These are phyloP conservation scores for Augiades crinisus DNA, from an alignment of 2,888 invertebrate genomes.

Conservation along the genomic window DNA sequence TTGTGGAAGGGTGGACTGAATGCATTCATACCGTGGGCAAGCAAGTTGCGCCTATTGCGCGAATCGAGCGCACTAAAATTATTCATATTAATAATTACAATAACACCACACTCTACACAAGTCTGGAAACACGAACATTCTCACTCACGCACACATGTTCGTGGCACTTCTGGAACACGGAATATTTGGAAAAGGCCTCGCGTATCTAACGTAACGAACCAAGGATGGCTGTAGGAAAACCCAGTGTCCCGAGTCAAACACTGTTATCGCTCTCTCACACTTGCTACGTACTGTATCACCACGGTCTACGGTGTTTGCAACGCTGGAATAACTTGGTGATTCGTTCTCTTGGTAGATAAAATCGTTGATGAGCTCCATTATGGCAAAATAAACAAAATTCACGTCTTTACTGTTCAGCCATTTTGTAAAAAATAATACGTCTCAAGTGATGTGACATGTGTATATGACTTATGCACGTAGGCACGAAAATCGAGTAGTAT, in stretches of 20 bases:
- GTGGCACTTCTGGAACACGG: constrained; percentile 40
- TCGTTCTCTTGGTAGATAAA: constrained; percentile 53
- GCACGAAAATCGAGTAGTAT: neutral
- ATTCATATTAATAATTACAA: constrained; percentile 49
- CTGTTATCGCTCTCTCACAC: constrained; percentile 31
- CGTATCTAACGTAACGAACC: constrained; percentile 48
- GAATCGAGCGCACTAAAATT: constrained; percentile 47
- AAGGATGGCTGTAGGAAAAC: constrained; percentile 43
- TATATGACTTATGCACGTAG: neutral
- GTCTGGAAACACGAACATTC: constrained; percentile 53
- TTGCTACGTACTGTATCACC: constrained; percentile 49
- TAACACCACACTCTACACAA: constrained; percentile 40
- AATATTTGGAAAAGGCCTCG: constrained; percentile 57
- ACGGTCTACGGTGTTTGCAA: constrained; percentile 45
- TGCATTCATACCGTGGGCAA: constrained; percentile 34
- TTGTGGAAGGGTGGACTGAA: constrained; percentile 51
- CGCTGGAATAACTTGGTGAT: constrained; percentile 49
- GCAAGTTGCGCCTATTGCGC: constrained; percentile 53
- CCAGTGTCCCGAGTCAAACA: constrained; percentile 48
- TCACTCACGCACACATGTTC: constrained; percentile 49
- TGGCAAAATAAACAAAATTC: constrained; percentile 57
- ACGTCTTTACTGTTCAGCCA: constrained; percentile 79
- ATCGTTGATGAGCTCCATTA: constrained; percentile 70
- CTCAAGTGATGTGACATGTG: neutral
- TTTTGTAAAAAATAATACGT: constrained; percentile 58